These are phyloP conservation scores for Dioctria rufipes DNA, from an alignment of 2,888 invertebrate species.

Conservation along the genomic window DNA sequence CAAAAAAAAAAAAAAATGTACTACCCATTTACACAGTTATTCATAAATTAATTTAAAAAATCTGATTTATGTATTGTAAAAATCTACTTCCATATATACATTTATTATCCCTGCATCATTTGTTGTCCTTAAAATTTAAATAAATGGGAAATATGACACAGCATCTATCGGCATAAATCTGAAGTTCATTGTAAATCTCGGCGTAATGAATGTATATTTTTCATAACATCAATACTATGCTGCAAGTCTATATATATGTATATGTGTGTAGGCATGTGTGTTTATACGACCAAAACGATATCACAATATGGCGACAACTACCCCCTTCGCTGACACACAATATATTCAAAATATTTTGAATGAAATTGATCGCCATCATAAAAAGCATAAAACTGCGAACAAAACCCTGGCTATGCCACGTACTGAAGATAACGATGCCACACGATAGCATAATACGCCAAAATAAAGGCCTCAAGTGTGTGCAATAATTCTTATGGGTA, in stretches of 20 bases:
- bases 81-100: background rate
- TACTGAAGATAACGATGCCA: slow-evolving; percentile 56
- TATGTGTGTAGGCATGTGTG: too few species aligned
- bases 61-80: too few species aligned
- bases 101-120: background rate
- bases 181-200: slow-evolving; percentile 33
- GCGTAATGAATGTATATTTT: slow-evolving; percentile 22
- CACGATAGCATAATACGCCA: slow-evolving; percentile 55
- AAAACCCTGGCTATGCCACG: slow-evolving; percentile 27
- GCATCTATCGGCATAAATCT: slow-evolving; percentile 38
- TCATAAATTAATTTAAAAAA: too few species aligned
- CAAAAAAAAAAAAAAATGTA: too few species aligned
- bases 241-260: slow-evolving; percentile 11
- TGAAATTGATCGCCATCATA: slow-evolving; percentile 51
- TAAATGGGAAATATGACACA: background rate
- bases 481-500: slow-evolving; percentile 56
- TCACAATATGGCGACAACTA: background rate
- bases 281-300: too few species aligned
- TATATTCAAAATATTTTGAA: slow-evolving; percentile 46
- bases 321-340: background rate
- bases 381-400: slow-evolving; percentile 44
- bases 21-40: too few species aligned
- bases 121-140: background rate
- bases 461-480: slow-evolving; percentile 57
- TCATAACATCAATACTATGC: slow-evolving; percentile 17